These are phyloP conservation scores for Tenthredo distinguenda DNA, from an alignment of 2,888 invertebrate genomes.

Conservation along the genomic window DNA sequence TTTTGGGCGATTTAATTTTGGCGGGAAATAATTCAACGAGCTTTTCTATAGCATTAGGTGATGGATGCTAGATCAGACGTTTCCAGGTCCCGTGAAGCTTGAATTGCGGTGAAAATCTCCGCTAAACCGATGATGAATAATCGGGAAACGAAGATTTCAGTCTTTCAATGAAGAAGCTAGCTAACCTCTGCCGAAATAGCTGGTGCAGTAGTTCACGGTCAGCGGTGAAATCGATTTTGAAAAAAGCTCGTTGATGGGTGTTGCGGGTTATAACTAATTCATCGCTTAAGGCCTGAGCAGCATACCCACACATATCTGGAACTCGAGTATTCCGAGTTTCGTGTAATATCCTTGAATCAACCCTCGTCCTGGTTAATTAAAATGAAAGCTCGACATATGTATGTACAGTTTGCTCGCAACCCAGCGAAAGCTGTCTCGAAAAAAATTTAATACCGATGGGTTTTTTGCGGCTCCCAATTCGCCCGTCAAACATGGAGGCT, in stretches of 20 bases:
- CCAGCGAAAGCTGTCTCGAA: neutral
- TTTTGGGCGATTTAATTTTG: neutral
- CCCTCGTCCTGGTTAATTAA: neutral
- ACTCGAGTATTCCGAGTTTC: neutral
- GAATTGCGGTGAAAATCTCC: neutral
- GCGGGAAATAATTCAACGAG: neutral
- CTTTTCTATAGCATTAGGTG: neutral
- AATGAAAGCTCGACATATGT: neutral
- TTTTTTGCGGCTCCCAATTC: slow-evolving; percentile 13
- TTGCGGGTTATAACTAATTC: slow-evolving; percentile 1
- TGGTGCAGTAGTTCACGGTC: neutral
- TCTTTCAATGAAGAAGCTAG: neutral
- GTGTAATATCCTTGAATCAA: neutral
- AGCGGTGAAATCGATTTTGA: slow-evolving; percentile 12
- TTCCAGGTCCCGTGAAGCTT: neutral
- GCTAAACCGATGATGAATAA: neutral
- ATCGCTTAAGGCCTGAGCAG: neutral
- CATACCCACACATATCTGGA: neutral
- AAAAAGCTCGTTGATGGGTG: slow-evolving; percentile 23
- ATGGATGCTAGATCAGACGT: neutral
- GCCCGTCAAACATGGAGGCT: slow-evolving; percentile 10
- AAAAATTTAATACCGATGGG: slow-evolving; percentile 5
- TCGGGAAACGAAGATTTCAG: neutral
- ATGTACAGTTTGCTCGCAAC: neutral
- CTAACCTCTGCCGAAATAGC: neutral